Evolutionary conservation across 2,888 invertebrate genomes (phyloP).

Genomic region (Morpho deidamia): DNA sequence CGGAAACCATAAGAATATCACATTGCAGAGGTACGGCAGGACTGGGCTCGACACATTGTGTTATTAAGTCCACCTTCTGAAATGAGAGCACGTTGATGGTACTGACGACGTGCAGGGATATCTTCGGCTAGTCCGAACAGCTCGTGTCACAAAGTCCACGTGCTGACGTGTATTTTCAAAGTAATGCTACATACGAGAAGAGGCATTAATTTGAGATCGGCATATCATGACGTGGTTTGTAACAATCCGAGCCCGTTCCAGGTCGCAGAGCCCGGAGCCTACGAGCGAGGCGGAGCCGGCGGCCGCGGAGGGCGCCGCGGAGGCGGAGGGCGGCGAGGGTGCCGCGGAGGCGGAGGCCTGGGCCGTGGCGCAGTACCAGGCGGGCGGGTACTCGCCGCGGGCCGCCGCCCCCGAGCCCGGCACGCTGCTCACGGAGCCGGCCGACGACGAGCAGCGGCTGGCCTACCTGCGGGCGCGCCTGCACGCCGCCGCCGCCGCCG

Average conservation of each 20-base stretch:
- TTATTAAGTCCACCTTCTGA: too few species aligned
- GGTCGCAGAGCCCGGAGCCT: slow-evolving; percentile 6
- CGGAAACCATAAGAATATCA: too few species aligned
- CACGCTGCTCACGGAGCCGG: slow-evolving; percentile 86
- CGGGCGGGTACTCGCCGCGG: slow-evolving; percentile 93
- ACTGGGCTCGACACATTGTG: too few species aligned
- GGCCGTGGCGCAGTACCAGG: slow-evolving; percentile 75
- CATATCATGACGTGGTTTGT: too few species aligned
- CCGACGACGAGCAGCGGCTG: slow-evolving; percentile 86
- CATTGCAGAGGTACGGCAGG: too few species aligned
- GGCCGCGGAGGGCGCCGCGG: slow-evolving; percentile 25
- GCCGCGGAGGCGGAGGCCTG: slow-evolving; percentile 31
- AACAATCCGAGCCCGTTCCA: background rate
- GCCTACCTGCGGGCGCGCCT: slow-evolving; percentile 84
- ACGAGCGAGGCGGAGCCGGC: slow-evolving; percentile 19
- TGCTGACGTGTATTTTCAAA: too few species aligned
- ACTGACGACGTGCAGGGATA: too few species aligned
- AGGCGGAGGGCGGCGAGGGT: slow-evolving; percentile 17
- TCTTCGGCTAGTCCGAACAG: too few species aligned
- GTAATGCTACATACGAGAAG: too few species aligned
- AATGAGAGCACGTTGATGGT: too few species aligned
- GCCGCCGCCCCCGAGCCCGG: slow-evolving; percentile 83
- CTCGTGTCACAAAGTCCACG: too few species aligned
- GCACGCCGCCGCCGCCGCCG: slow-evolving; percentile 55
- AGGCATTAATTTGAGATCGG: too few species aligned